Evolutionary conservation across 1,140 invertebrate species (phyloP).

Genomic region (Apocrypta bakeri): DNA sequence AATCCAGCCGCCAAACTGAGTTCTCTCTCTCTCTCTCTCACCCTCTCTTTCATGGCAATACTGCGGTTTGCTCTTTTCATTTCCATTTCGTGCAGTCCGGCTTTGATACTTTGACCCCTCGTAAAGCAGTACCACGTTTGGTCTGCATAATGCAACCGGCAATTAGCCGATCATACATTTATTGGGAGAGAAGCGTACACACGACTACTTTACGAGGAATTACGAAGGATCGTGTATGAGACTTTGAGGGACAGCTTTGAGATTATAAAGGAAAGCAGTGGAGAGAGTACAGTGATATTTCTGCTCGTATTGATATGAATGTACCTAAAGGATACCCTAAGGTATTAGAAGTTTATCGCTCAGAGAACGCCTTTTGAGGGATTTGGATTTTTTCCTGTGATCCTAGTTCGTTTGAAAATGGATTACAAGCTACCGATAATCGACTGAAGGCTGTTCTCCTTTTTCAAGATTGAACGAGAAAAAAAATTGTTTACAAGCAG

Average conservation of each 20-base stretch:
- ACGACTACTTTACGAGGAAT: background rate
- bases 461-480: too few species aligned
- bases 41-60: background rate
- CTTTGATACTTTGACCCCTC: slow-evolving; percentile 13
- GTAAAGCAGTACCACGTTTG: background rate
- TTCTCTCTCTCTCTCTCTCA: slow-evolving; percentile 24
- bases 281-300: background rate
- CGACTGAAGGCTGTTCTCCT: too few species aligned
- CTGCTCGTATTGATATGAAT: background rate
- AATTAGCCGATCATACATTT: slow-evolving; percentile 58
- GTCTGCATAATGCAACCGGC: slow-evolving; percentile 49
- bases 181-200: slow-evolving; percentile 30
- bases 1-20: background rate
- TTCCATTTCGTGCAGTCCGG: background rate
- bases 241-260: background rate
- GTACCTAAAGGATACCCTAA: background rate
- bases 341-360: background rate
- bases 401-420: background rate
- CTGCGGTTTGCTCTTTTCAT: background rate
- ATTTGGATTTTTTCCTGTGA: background rate
- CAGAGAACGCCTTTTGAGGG: background rate
- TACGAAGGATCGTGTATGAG: background rate
- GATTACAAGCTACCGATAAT: background rate
- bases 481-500: background rate
- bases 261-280: too few species aligned